These are phyloP conservation scores for Willowsia nigromaculata DNA, from an alignment of 2,888 invertebrate genomes.

Conservation along the genomic window DNA sequence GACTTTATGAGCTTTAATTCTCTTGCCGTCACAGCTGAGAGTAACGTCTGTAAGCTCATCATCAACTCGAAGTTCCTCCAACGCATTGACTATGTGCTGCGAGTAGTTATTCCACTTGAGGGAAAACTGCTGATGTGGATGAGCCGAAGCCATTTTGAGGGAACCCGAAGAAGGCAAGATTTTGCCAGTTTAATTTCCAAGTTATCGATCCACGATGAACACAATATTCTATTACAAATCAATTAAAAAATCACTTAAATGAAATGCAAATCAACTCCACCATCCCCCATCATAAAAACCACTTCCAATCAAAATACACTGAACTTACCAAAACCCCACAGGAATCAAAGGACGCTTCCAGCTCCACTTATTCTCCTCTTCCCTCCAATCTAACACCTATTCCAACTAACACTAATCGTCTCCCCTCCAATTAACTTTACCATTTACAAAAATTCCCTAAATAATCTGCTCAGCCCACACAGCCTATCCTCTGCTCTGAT, in stretches of 20 bases:
- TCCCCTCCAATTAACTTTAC: too few species aligned
- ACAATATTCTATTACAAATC: not conserved
- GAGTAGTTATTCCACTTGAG: slow-evolving; percentile 93
- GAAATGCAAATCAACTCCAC: too few species aligned
- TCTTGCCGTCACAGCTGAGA: slow-evolving; percentile 90
- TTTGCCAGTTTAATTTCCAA: slow-evolving; percentile 9
- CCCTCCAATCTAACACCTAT: too few species aligned
- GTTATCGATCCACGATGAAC: slow-evolving; percentile 6
- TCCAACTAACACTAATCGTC: too few species aligned
- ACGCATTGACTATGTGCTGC: slow-evolving; percentile 88
- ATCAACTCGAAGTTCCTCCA: slow-evolving; percentile 85
- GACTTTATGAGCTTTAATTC: slow-evolving; percentile 92
- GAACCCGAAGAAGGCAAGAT: not conserved
- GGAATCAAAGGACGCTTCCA: too few species aligned
- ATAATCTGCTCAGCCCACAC: too few species aligned
- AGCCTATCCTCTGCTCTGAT: too few species aligned
- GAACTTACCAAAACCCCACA: too few species aligned
- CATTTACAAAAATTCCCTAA: too few species aligned
- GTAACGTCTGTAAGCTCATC: slow-evolving; percentile 90
- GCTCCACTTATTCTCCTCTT: too few species aligned
- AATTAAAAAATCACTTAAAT: not conserved
- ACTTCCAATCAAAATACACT: too few species aligned
- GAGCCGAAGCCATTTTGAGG: slow-evolving; percentile 68
- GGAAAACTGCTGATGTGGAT: slow-evolving; percentile 88
- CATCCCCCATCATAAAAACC: too few species aligned